Conservation (phyloP, 2,113 vertebrate genomes). For the Rhombomys opimus region DNA sequence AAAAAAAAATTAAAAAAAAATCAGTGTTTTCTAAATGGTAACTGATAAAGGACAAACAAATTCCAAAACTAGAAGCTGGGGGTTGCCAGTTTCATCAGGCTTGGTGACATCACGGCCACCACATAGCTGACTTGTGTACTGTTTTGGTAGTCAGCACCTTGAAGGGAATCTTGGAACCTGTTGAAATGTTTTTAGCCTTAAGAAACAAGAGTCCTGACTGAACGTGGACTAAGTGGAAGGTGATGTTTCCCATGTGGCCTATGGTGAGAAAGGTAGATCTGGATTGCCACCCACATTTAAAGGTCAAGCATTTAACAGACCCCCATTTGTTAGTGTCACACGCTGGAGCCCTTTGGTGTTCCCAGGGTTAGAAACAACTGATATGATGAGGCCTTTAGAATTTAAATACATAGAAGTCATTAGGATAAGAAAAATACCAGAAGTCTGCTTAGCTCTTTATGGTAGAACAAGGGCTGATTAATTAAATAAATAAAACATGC, state of each 20-base stretch:
- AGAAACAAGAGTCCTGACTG: background rate
- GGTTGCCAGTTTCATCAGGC: background rate
- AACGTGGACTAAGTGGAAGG: background rate
- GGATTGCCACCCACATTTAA: background rate
- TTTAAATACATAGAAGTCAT: background rate
- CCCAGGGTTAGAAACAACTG: background rate
- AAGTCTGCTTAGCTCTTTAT: background rate
- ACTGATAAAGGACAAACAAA: background rate
- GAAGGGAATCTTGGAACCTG: background rate
- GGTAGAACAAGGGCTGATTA: background rate
- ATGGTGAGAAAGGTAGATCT: background rate
- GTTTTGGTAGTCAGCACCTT: background rate
- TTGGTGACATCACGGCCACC: background rate
- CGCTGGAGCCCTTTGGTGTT: background rate
- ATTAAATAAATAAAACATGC: constrained; percentile 13
- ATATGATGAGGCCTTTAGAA: background rate
- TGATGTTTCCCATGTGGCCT: background rate
- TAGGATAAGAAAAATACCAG: background rate
- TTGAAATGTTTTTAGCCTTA: background rate
- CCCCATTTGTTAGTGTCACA: background rate
- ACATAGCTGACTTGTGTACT: background rate
- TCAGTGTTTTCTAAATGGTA: background rate
- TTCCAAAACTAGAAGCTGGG: background rate
- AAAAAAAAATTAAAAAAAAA: background rate
- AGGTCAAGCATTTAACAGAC: background rate